A percentile compares a stretch with the other conserved stretches of the same genome.
Evolutionary conservation across 2,797 vertebrate species (phyloP).

Genomic region (Oryzias sinensis): DNA sequence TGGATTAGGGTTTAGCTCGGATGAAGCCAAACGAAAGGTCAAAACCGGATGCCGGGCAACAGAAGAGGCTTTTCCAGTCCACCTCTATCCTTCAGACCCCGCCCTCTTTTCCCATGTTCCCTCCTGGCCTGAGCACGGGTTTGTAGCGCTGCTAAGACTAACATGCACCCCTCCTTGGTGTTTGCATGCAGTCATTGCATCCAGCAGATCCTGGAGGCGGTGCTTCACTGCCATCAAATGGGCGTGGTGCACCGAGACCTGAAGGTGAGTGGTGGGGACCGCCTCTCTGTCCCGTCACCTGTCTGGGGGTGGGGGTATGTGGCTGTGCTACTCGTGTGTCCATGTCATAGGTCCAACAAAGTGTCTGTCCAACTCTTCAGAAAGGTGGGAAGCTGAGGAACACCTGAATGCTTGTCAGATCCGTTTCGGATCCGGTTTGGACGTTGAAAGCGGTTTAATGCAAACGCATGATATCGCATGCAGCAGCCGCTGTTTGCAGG

Average conservation of each 20-base stretch:
- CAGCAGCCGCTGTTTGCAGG: no score
- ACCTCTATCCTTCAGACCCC: not conserved
- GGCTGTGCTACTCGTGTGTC: conserved; percentile 31
- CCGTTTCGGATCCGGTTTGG: no score
- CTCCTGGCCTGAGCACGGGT: conserved; percentile 72
- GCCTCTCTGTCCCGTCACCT: conserved; percentile 41
- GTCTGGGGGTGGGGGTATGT: conserved; percentile 1
- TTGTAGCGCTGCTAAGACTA: conserved; percentile 72
- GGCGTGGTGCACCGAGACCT: conserved; percentile 92
- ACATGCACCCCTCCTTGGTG: conserved; percentile 71
- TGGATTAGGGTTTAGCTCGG: conserved; percentile 2
- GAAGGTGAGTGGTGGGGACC: conserved; percentile 75
- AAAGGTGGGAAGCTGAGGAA: conserved; percentile 3
- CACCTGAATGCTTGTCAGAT: not conserved
- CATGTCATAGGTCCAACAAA: not conserved
- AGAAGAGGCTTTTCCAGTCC: conserved; percentile 34
- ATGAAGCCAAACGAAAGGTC: conserved; percentile 7
- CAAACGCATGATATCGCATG: no score
- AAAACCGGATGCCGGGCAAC: conserved; percentile 29
- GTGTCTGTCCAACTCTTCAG: not conserved
- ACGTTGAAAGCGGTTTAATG: no score
- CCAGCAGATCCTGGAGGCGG: conserved; percentile 98
- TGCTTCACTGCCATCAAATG: conserved; percentile 97
- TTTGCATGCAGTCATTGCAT: conserved; percentile 96
- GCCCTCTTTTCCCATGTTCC: conserved; percentile 4